These are phyloP conservation scores for Mellilla xanthometata DNA, from an alignment of 2,888 invertebrate genomes.

Conservation along the genomic window DNA sequence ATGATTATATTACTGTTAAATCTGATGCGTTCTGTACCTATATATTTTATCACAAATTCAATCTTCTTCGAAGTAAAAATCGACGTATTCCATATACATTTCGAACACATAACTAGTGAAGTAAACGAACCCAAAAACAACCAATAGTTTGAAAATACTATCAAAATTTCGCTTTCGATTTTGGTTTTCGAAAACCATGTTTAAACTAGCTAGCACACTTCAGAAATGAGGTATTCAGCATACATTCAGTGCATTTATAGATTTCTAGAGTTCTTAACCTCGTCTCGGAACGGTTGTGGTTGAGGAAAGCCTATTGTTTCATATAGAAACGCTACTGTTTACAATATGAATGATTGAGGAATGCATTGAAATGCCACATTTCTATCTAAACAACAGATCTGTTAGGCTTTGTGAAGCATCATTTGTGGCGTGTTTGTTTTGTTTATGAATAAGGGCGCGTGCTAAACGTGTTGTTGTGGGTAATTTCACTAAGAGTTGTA, in stretches of 20 bases:
- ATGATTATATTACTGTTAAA: no score
- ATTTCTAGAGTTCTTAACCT: neutral
- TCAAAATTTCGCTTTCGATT: no score
- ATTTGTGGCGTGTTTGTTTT: constrained; percentile 3
- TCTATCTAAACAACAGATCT: constrained; percentile 3
- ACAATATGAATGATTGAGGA: constrained; percentile 7
- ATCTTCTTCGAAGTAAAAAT: no score
- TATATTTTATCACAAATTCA: no score
- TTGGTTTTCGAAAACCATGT: no score
- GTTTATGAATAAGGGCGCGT: constrained; percentile 1
- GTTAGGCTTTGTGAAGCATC: constrained; percentile 6
- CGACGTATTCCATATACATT: neutral
- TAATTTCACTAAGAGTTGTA: no score
- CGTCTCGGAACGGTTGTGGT: constrained; percentile 6
- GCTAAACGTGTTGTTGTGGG: neutral
- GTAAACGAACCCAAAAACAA: neutral
- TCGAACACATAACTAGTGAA: neutral
- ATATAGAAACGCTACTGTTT: constrained; percentile 2
- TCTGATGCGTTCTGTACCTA: no score
- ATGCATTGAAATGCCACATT: constrained; percentile 8
- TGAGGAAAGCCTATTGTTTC: constrained; percentile 13
- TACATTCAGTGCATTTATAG: neutral
- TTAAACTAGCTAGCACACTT: neutral
- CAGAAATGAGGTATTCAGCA: constrained; percentile 1
- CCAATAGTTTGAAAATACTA: neutral